A percentile compares a stretch with the other conserved stretches of the same genome.
Evolutionary conservation across 2,888 invertebrate genomes (phyloP).

Genomic region (Megaustenia siamemsis): DNA sequence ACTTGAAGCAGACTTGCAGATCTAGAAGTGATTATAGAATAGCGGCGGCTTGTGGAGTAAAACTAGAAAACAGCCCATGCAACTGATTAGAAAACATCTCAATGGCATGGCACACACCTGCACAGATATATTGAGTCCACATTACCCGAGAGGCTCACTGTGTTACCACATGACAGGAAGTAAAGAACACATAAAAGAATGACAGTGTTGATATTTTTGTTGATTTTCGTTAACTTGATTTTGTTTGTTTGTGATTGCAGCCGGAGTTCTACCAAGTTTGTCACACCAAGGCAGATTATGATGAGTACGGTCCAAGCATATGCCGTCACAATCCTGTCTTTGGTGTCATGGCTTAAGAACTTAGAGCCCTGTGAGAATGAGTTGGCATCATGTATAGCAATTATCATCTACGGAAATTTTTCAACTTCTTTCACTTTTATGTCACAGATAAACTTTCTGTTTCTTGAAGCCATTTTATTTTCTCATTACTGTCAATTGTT

Average conservation of each 20-base stretch:
- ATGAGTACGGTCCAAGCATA: conserved; percentile 99
- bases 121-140: too few species aligned
- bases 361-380: conserved; percentile 2
- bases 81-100: too few species aligned
- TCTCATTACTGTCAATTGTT: conserved; percentile 61
- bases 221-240: not conserved
- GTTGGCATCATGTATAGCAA: not conserved
- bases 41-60: too few species aligned
- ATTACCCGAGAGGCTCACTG: too few species aligned
- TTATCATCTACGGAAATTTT: conserved; percentile 17
- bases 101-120: too few species aligned
- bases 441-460: not conserved
- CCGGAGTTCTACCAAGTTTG: conserved; percentile 99
- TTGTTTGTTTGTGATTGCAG: conserved; percentile 81
- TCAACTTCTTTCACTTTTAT: not conserved
- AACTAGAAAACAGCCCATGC: too few species aligned
- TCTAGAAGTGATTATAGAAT: too few species aligned
- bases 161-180: too few species aligned
- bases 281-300: conserved; percentile 99
- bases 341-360: conserved; percentile 82
- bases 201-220: too few species aligned
- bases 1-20: too few species aligned
- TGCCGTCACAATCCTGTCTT: conserved; percentile 99
- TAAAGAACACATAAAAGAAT: too few species aligned
- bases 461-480: not conserved